phyloP scores from a whole-genome alignment of 2,113 vertebrate species.

The Seriola aureovittata region DNA sequence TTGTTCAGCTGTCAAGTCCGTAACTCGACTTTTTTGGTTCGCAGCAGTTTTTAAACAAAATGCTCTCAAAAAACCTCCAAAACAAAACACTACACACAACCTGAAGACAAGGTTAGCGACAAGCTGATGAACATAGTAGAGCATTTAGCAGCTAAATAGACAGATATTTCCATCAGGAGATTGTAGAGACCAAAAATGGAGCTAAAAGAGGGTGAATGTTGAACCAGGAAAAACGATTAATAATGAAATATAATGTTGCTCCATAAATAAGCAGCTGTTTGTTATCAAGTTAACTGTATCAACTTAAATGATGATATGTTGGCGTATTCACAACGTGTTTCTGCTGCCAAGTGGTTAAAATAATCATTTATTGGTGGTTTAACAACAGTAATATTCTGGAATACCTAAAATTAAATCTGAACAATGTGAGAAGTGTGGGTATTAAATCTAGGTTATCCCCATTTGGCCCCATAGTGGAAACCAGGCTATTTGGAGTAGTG shows the following conservation, averaged over 20 bases:
- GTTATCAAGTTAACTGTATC: background rate
- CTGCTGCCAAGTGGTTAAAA: background rate
- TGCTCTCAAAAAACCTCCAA: too few species aligned
- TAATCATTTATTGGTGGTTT: background rate
- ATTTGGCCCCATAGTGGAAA: constrained; percentile 33
- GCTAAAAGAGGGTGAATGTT: background rate
- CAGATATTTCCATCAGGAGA: too few species aligned
- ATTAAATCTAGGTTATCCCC: background rate
- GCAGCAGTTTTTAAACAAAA: too few species aligned
- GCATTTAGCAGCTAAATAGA: too few species aligned
- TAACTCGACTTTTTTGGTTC: too few species aligned
- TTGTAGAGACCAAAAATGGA: too few species aligned
- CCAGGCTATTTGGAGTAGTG: constrained; percentile 35
- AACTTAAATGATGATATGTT: background rate
- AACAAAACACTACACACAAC: too few species aligned
- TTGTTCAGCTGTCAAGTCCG: too few species aligned
- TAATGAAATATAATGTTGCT: background rate
- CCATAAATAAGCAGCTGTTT: background rate
- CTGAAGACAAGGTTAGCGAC: too few species aligned
- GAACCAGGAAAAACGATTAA: too few species aligned
- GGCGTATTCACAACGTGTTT: background rate
- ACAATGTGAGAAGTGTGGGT: background rate
- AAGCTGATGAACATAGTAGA: too few species aligned
- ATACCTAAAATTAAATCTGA: background rate
- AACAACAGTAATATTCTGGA: background rate